Conservation (phyloP, 1,140 invertebrate species). For the Hyposmocoma kahamanoa region DNA sequence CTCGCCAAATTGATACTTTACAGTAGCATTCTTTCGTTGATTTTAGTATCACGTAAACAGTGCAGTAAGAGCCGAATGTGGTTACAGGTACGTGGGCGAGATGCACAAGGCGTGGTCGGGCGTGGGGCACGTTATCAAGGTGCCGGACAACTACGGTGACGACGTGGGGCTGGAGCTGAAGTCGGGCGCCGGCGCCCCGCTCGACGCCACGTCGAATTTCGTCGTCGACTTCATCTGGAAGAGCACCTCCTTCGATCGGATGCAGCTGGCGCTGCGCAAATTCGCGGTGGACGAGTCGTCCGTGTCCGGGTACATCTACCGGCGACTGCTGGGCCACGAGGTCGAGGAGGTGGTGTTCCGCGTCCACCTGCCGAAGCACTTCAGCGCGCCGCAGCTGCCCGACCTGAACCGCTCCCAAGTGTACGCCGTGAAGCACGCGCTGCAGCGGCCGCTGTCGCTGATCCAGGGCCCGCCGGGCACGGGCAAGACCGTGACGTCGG, state of each 20-base stretch:
- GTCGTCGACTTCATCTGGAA: conserved; percentile 99
- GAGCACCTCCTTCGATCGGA: conserved; percentile 98
- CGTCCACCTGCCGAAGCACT: conserved; percentile 94
- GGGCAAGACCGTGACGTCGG: conserved; percentile 99
- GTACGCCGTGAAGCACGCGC: conserved; percentile 98
- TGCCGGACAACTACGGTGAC: conserved; percentile 98
- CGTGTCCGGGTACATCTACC: conserved; percentile 98
- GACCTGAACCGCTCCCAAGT: conserved; percentile 98
- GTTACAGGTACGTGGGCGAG: conserved; percentile 90
- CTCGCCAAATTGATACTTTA: too few species aligned
- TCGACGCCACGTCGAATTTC: conserved; percentile 95
- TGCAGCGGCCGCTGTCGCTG: conserved; percentile 96
- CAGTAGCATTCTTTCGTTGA: too few species aligned
- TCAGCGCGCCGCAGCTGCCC: conserved; percentile 96
- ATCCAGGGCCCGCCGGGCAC: conserved; percentile 98
- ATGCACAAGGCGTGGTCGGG: conserved; percentile 95
- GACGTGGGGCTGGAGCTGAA: conserved; percentile 98
- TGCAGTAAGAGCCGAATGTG: too few species aligned
- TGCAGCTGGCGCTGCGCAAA: conserved; percentile 95
- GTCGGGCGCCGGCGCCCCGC: conserved; percentile 90
- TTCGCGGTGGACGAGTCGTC: conserved; percentile 97
- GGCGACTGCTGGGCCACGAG: conserved; percentile 96
- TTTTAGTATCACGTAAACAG: too few species aligned
- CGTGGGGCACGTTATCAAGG: conserved; percentile 98
- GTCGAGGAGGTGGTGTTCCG: conserved; percentile 96